Percentiles rank a stretch among this genome's conserved stretches.
Conservation (phyloP, 2,888 invertebrate species). For the Diaperis boleti region DNA sequence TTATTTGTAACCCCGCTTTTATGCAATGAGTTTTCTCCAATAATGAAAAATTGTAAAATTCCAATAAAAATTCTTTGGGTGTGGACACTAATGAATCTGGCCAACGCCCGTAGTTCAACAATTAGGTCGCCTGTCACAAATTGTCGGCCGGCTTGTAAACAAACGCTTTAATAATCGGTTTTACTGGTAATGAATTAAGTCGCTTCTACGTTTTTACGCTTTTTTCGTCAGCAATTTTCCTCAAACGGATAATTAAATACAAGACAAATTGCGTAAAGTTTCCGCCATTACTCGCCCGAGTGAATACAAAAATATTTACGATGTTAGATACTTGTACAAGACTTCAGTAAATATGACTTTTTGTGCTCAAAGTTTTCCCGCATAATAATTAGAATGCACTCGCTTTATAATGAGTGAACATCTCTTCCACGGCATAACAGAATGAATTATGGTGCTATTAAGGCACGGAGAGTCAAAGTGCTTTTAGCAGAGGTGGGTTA, state of each 20-base stretch:
- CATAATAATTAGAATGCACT: constrained; percentile 46
- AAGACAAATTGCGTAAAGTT: constrained; percentile 33
- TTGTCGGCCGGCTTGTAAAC: constrained; percentile 4
- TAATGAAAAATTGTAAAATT: background rate
- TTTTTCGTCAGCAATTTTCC: background rate
- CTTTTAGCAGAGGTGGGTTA: constrained; percentile 45
- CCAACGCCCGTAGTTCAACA: background rate
- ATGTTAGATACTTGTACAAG: constrained; percentile 3
- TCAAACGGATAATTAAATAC: constrained; percentile 28
- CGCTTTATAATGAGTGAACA: constrained; percentile 43
- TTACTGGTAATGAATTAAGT: constrained; percentile 13
- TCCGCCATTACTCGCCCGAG: constrained; percentile 11
- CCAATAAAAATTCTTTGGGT: background rate
- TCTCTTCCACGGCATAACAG: constrained; percentile 36
- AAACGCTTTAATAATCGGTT: constrained; percentile 9
- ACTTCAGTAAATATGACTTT: constrained; percentile 36
- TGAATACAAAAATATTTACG: constrained; percentile 35
- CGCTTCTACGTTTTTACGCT: constrained; percentile 1
- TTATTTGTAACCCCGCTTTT: too few species aligned
- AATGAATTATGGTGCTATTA: constrained; percentile 45
- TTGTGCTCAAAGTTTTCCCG: constrained; percentile 34
- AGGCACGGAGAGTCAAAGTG: constrained; percentile 46
- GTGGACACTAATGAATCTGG: background rate
- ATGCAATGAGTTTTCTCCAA: too few species aligned
- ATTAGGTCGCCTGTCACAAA: constrained; percentile 11